phyloP scores from a whole-genome alignment of 2,888 invertebrate species.

The Stratiomys singularior region DNA sequence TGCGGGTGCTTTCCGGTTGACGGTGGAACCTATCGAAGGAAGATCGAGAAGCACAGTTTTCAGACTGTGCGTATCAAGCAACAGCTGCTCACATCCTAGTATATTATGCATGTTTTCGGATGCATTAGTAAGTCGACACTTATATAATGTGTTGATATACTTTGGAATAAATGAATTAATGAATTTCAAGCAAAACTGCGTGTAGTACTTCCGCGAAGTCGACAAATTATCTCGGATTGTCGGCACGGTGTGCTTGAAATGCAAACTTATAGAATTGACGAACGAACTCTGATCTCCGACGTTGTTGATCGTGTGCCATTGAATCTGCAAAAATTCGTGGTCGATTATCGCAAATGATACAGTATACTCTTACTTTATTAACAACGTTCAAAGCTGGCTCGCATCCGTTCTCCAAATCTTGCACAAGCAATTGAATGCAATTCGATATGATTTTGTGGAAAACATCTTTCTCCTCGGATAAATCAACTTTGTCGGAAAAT shows the following conservation, averaged over 20 bases:
- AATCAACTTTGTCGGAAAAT: slow-evolving; percentile 81
- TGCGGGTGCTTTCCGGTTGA: slow-evolving; percentile 88
- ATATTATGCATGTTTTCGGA: slow-evolving; percentile 58
- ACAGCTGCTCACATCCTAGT: slow-evolving; percentile 92
- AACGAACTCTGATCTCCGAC: slow-evolving; percentile 98
- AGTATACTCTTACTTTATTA: slow-evolving; percentile 75
- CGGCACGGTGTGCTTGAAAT: slow-evolving; percentile 88
- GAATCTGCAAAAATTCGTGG: slow-evolving; percentile 68
- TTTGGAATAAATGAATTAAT: slow-evolving; percentile 96
- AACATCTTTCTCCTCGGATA: slow-evolving; percentile 87
- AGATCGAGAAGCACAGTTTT: slow-evolving; percentile 94
- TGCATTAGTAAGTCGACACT: slow-evolving; percentile 72
- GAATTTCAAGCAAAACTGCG: slow-evolving; percentile 96
- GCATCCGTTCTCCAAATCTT: slow-evolving; percentile 93
- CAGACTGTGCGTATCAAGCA: slow-evolving; percentile 93
- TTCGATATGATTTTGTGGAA: slow-evolving; percentile 85
- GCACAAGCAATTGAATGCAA: slow-evolving; percentile 91
- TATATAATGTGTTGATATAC: slow-evolving; percentile 89
- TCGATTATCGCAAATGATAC: neutral
- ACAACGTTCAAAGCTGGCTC: slow-evolving; percentile 93
- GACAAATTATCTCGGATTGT: slow-evolving; percentile 88
- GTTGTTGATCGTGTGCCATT: slow-evolving; percentile 91
- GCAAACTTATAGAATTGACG: slow-evolving; percentile 87
- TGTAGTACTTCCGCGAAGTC: slow-evolving; percentile 95
- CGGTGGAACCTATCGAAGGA: slow-evolving; percentile 91